Percentiles rank a stretch among this genome's conserved stretches.
Conservation (phyloP, 2,797 vertebrate genomes). For the Typhlichthys eigenmanni region DNA sequence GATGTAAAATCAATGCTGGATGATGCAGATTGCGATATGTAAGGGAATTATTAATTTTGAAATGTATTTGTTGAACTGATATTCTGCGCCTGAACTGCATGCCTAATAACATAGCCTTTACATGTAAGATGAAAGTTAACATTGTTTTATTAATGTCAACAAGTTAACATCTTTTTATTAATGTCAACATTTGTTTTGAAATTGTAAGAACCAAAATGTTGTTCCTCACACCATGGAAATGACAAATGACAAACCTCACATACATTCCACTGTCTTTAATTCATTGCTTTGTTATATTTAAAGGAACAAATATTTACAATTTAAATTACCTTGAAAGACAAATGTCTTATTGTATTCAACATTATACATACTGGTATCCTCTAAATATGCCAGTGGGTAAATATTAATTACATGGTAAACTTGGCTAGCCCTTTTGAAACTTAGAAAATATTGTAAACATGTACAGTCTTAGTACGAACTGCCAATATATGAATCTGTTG, state of each 20-base stretch:
- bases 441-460: background rate
- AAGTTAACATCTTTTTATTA: constrained; percentile 9
- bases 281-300: background rate
- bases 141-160: background rate
- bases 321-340: background rate
- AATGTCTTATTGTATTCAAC: too few relatives aligned
- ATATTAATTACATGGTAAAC: too few relatives aligned
- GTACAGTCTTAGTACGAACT: constrained; percentile 1
- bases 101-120: constrained; percentile 1
- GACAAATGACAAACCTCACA: constrained; percentile 8
- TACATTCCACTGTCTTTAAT: constrained; percentile 18
- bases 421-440: background rate
- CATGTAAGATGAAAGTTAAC: constrained; percentile 10
- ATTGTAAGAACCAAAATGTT: constrained; percentile 10
- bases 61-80: background rate
- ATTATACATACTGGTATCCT: too few relatives aligned
- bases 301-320: background rate
- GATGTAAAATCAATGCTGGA: constrained; percentile 4
- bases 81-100: background rate
- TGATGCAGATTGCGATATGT: background rate
- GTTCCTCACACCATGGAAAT: constrained; percentile 5
- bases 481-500: background rate
- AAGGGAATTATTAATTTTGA: background rate
- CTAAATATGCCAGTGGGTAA: too few relatives aligned
- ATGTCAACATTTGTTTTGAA: constrained; percentile 14